Conservation (phyloP, 1,140 invertebrate genomes). For the Thaumetopoea pityocampa region DNA sequence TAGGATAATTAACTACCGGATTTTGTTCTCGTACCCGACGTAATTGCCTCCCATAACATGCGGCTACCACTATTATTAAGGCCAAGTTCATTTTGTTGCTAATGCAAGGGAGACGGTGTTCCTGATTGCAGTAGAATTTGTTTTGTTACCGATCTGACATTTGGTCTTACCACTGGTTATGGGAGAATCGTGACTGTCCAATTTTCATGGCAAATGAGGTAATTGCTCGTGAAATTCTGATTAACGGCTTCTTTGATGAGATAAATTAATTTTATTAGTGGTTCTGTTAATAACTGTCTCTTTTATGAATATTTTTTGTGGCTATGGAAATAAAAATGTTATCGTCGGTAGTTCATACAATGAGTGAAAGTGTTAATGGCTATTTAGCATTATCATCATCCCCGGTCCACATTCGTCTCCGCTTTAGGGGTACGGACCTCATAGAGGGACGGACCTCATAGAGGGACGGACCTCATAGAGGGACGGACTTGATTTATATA, state of each 20-base stretch:
- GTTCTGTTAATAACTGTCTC: no score
- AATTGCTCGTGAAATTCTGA: conserved; percentile 1
- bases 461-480: no score
- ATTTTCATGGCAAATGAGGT: conserved; percentile 2
- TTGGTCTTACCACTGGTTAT: background rate
- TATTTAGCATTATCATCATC: no score
- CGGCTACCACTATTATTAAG: conserved; percentile 50
- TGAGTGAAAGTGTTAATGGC: no score
- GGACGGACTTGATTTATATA: no score
- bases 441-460: no score
- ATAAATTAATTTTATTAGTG: conserved; percentile 5
- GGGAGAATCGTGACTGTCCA: conserved; percentile 6
- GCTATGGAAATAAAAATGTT: no score
- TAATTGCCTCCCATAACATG: conserved; percentile 68
- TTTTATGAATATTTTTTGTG: no score
- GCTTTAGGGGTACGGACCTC: no score
- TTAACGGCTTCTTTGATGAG: conserved; percentile 8
- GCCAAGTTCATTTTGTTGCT: conserved; percentile 36
- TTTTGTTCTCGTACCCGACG: conserved; percentile 44
- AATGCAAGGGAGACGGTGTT: conserved; percentile 38
- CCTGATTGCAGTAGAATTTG: conserved; percentile 52
- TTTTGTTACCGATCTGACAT: conserved; percentile 25
- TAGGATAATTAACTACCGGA: conserved; percentile 72
- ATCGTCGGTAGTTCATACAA: no score
- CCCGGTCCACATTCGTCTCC: no score